Evolutionary conservation across 2,888 invertebrate species (phyloP).

Genomic region (Apodemia duryi): DNA sequence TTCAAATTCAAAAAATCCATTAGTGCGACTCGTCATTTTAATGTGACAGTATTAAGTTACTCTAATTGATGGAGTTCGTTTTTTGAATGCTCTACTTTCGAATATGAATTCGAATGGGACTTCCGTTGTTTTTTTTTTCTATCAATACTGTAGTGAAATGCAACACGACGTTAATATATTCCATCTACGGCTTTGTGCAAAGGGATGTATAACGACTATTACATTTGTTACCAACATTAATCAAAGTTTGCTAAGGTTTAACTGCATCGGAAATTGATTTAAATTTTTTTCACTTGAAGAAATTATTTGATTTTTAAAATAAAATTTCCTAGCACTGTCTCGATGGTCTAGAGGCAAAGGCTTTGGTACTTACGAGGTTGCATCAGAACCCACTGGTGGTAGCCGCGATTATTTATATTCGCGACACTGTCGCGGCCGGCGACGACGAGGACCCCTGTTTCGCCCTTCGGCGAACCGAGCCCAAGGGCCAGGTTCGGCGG

Average conservation of each 20-base stretch:
- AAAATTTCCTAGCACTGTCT: too few relatives aligned
- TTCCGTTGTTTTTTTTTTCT: constrained; percentile 43
- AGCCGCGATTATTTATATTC: too few relatives aligned
- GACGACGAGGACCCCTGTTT: too few relatives aligned
- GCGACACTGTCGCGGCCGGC: too few relatives aligned
- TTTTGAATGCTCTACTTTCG: constrained; percentile 59
- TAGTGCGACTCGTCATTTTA: constrained; percentile 76
- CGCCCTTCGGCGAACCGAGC: too few relatives aligned
- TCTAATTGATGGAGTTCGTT: constrained; percentile 64
- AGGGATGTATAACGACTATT: constrained; percentile 8
- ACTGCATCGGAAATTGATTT: background rate
- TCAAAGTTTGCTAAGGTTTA: background rate
- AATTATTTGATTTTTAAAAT: too few relatives aligned
- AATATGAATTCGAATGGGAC: constrained; percentile 50
- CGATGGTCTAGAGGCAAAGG: too few relatives aligned
- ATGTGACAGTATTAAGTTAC: constrained; percentile 78
- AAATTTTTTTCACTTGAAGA: background rate
- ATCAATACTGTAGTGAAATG: constrained; percentile 31
- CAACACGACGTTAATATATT: constrained; percentile 19
- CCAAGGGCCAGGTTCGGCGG: too few relatives aligned
- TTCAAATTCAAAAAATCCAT: constrained; percentile 77
- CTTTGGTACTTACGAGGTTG: too few relatives aligned
- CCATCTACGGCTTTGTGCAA: constrained; percentile 14
- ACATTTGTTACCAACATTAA: constrained; percentile 10
- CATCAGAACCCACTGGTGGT: too few relatives aligned